phyloP scores from a whole-genome alignment of 2,113 vertebrate genomes.

The Nansenia antarctica region DNA sequence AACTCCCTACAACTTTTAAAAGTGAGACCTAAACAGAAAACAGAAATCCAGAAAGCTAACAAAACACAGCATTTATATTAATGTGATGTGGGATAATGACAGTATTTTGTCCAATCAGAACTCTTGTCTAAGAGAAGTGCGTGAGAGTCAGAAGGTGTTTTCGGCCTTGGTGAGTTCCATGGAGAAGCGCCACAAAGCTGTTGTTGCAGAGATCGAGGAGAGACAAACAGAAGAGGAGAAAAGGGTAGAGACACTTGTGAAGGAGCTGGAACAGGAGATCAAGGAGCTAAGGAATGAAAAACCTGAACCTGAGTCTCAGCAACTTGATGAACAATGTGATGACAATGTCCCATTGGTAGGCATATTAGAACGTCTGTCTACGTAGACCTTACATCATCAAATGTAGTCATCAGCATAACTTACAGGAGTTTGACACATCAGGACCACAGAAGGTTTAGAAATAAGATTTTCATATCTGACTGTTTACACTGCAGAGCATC shows the following conservation, averaged over 20 bases:
- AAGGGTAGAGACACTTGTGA: constrained; percentile 58
- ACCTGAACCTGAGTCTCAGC: constrained; percentile 22
- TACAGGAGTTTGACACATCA: background rate
- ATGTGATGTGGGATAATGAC: background rate
- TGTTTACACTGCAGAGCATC: constrained; percentile 33
- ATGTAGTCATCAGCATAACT: too few species aligned
- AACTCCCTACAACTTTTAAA: constrained; percentile 67
- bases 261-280: constrained; percentile 69
- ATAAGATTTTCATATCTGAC: background rate
- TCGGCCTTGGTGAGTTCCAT: constrained; percentile 65
- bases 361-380: background rate
- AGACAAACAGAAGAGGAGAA: constrained; percentile 66
- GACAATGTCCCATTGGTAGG: constrained; percentile 48
- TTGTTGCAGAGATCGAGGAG: constrained; percentile 64
- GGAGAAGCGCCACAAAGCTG: constrained; percentile 70
- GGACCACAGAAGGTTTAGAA: background rate
- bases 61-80: background rate
- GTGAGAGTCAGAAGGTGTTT: constrained; percentile 74
- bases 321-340: constrained; percentile 31
- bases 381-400: too few species aligned
- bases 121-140: constrained; percentile 71
- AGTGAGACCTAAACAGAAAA: constrained; percentile 44
- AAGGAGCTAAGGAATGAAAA: constrained; percentile 57
- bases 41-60: too few species aligned
- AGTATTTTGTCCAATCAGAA: constrained; percentile 50